Evolutionary conservation across 1,140 invertebrate genomes (phyloP).

Genomic region (Branchinecta lynchi): DNA sequence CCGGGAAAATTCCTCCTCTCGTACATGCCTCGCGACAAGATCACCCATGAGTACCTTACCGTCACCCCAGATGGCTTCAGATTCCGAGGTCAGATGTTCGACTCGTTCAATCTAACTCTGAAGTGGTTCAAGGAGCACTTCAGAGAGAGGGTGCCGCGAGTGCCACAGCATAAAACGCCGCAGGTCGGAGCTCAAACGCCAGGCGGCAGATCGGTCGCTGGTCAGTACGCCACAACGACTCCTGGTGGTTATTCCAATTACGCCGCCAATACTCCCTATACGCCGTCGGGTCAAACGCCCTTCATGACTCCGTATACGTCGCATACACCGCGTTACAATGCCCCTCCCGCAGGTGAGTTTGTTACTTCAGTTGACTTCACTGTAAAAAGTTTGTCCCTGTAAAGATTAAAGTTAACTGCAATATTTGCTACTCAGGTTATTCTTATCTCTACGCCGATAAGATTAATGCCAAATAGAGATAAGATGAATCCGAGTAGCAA

Average conservation of each 20-base stretch:
- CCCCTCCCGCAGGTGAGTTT: conserved; percentile 30
- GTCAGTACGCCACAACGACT: conserved; percentile 24
- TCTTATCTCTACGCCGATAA: no score
- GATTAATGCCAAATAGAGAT: no score
- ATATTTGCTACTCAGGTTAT: no score
- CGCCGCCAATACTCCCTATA: conserved; percentile 45
- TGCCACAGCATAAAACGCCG: conserved; percentile 51
- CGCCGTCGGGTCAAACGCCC: conserved; percentile 73
- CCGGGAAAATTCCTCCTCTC: conserved; percentile 91
- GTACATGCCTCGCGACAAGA: conserved; percentile 69
- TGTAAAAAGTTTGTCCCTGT: no score
- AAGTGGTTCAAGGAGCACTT: conserved; percentile 98
- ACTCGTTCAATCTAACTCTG: conserved; percentile 62
- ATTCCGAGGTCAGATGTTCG: conserved; percentile 75
- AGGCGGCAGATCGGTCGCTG: conserved; percentile 42
- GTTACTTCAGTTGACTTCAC: no score
- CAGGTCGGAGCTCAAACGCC: conserved; percentile 51
- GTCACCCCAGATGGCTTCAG: conserved; percentile 81
- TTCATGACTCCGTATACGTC: conserved; percentile 70
- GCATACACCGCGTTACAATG: conserved; percentile 41
- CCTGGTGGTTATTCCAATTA: conserved; percentile 27
- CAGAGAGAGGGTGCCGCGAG: conserved; percentile 55
- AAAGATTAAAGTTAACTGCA: no score
- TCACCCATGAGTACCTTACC: conserved; percentile 78
- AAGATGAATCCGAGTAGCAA: no score